Evolutionary conservation across 2,113 vertebrate genomes (phyloP).

Genomic region (Danionella cerebrum): DNA sequence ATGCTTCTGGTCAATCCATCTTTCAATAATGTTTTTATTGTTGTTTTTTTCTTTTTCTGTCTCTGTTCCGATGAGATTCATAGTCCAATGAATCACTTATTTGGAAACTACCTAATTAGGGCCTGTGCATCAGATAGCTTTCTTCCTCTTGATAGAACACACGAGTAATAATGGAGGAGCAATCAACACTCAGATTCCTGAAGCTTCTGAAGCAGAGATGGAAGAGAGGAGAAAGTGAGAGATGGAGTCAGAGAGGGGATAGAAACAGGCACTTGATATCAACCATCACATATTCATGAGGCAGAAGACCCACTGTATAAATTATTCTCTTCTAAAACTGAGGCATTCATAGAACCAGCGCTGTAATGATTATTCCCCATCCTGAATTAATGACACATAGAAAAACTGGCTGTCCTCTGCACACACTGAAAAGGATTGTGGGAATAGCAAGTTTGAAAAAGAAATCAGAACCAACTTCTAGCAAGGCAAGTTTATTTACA

Average conservation of each 20-base stretch:
- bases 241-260: neutral
- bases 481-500: too few relatives aligned
- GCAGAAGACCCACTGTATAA: conserved; percentile 40
- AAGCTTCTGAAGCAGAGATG: conserved; percentile 31
- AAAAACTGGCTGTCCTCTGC: conserved; percentile 14
- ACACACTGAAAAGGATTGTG: conserved; percentile 3
- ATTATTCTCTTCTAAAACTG: conserved; percentile 45
- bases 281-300: conserved; percentile 48
- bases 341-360: conserved; percentile 37
- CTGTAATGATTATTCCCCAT: conserved; percentile 42
- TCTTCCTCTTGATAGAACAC: conserved; percentile 10
- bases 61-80: conserved; percentile 11
- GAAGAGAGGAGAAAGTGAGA: neutral
- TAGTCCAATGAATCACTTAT: conserved; percentile 28
- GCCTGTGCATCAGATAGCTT: conserved; percentile 29
- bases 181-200: conserved; percentile 43
- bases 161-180: conserved; percentile 35
- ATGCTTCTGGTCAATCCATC: too few relatives aligned
- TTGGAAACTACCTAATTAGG: conserved; percentile 41
- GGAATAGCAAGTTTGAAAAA: conserved; percentile 5
- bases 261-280: conserved; percentile 30
- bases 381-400: conserved; percentile 42
- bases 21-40: neutral
- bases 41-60: neutral
- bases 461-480: too few relatives aligned